Base-by-base conservation (phyloP, 2,797 vertebrate species). In the Novumbra hubbsi region DNA sequence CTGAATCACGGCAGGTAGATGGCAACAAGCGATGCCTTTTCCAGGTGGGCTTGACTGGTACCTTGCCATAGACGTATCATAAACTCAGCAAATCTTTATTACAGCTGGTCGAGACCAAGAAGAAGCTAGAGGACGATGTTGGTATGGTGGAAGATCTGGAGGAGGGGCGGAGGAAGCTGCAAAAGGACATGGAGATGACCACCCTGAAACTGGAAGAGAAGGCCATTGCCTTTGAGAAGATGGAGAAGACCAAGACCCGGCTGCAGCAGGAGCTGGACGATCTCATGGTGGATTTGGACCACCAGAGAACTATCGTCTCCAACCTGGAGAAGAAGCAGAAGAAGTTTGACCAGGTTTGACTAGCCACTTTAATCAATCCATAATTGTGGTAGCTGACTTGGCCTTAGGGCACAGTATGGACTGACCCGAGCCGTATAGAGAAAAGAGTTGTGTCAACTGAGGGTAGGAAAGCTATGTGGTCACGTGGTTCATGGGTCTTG, bases 281-380 rank as follows among this genome's bases (percentile, higher is more conserved):
- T 71, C 89, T 96, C 52, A 83, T 93, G 0, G 94, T 96, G 0
- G 95, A 96, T 77, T 86, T 96, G 71, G 95, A 96, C 81, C 95
- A 95, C 87, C 95, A 96, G 83, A 91, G 95, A 21, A 95, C 96
- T 80, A 87, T 96, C 15, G 95, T 96, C 74, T 96, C 95, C 79
- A 95, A 92, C 83, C 83, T 96, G 84, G 95, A 96, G 85, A 96
- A 96, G 90, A 96, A 96, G 84, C 95, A 96, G 89, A 96, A 94
- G 88, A 96, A 96, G 83, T 96, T 96, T 75, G 95, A 96, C 84
- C 95, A 96, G 95, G 95, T 94, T 49, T 60, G 48, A 19, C 19
- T 67, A 16, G 19, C 17, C 65, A 19, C 34, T 41, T 1, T 65
- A 30, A 65, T 17, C 16, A 15, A 19, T 19, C 11, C n/a, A 24